Evolutionary conservation across 2,797 vertebrate species (phyloP).

Genomic region (Pelobates cultripes): DNA sequence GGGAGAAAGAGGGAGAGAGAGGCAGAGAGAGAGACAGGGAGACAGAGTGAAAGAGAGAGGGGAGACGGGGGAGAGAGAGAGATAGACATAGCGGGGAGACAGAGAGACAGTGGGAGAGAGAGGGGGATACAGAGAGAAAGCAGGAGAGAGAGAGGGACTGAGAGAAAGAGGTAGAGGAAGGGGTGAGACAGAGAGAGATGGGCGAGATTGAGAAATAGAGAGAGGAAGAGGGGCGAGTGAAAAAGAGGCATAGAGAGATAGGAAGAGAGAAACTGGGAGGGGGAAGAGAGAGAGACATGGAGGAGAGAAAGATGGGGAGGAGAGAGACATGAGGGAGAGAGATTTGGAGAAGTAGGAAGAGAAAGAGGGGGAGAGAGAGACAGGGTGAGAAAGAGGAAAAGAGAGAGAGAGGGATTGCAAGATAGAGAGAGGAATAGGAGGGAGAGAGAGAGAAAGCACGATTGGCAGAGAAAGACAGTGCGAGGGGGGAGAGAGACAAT

Average conservation of each 20-base stretch:
- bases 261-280: not conserved
- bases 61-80: not conserved
- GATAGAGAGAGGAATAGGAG: not conserved
- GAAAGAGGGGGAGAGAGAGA: slow-evolving; percentile 39
- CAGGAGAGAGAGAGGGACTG: not conserved
- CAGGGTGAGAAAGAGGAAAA: slow-evolving; percentile 16
- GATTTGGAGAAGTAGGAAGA: not conserved
- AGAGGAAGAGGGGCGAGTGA: slow-evolving; percentile 1
- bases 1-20: not conserved
- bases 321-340: not conserved
- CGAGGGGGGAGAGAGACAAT: not conserved
- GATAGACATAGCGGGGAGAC: not conserved
- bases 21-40: not conserved
- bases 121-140: slow-evolving; percentile 38
- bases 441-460: not conserved
- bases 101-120: not conserved
- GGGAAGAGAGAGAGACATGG: not conserved
- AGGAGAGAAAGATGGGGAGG: not conserved
- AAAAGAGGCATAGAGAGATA: slow-evolving; percentile 28
- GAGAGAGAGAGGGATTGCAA: not conserved
- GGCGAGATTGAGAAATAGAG: not conserved
- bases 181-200: slow-evolving; percentile 32
- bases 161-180: slow-evolving; percentile 20
- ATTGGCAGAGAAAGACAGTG: not conserved
- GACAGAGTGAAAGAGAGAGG: not conserved